Evolutionary conservation across 2,888 invertebrate species (phyloP).

Genomic region (Spicauda simplicius): DNA sequence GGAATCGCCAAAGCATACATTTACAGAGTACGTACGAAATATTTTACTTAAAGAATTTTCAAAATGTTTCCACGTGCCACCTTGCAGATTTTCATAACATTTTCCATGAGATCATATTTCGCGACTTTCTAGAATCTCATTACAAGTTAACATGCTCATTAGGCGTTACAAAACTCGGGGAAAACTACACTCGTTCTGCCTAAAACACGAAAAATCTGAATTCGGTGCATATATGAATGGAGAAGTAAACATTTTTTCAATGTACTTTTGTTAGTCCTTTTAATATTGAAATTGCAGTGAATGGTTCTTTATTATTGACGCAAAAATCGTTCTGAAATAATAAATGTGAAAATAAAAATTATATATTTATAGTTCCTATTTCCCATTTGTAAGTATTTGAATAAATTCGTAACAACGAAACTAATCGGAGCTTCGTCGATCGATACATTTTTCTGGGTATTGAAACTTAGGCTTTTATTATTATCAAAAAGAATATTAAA

Average conservation of each 20-base stretch:
- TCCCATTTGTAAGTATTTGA: too few relatives aligned
- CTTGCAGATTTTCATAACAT: constrained; percentile 5
- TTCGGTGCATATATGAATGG: neutral
- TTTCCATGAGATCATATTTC: constrained; percentile 8
- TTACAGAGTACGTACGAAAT: neutral
- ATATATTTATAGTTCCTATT: too few relatives aligned
- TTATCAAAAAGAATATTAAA: too few relatives aligned
- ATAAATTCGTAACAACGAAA: too few relatives aligned
- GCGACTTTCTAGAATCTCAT: constrained; percentile 20
- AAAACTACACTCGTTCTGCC: constrained; percentile 1
- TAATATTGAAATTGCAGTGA: too few relatives aligned
- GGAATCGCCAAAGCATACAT: neutral
- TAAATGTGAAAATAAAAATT: too few relatives aligned
- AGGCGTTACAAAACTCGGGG: constrained; percentile 17
- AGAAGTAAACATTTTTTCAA: neutral
- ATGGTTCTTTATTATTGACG: too few relatives aligned
- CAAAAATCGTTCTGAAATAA: too few relatives aligned
- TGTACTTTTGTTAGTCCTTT: too few relatives aligned
- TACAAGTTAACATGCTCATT: constrained; percentile 27
- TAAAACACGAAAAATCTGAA: neutral
- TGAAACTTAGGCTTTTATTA: too few relatives aligned
- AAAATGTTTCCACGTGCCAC: constrained; percentile 12
- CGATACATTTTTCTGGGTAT: too few relatives aligned
- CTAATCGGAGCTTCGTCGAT: too few relatives aligned
- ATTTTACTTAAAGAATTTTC: constrained; percentile 2